Conservation (phyloP, 92 coral and sea anemone genomes). For the Epizoanthus ramosus region DNA sequence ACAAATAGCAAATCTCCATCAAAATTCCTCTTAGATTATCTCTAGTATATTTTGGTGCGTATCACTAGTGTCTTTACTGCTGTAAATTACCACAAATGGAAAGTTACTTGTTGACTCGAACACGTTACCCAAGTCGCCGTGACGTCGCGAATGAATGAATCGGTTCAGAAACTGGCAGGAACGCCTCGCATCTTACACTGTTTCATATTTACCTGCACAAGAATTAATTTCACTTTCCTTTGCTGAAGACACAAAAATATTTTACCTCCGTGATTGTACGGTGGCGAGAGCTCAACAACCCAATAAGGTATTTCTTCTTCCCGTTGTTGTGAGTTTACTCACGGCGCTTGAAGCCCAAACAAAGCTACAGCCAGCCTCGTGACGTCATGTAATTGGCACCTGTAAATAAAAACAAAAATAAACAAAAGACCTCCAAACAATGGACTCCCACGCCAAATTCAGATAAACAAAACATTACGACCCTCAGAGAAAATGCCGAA, state of each 20-base stretch:
- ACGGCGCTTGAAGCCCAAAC: conserved; percentile 78
- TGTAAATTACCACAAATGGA: conserved; percentile 33
- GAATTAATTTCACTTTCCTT: conserved; percentile 45
- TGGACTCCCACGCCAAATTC: conserved; percentile 88
- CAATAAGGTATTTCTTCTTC: conserved; percentile 56
- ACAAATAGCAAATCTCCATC: neutral
- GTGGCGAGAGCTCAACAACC: conserved; percentile 15
- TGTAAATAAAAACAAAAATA: conserved; percentile 99
- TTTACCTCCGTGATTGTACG: conserved; percentile 6
- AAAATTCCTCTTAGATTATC: conserved; percentile 9
- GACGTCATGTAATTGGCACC: conserved; percentile 99
- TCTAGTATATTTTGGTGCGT: neutral
- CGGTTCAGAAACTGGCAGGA: conserved; percentile 16
- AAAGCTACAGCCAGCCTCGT: conserved; percentile 90
- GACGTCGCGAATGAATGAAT: conserved; percentile 42
- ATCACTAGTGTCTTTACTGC: conserved; percentile 11
- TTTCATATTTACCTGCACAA: conserved; percentile 1
- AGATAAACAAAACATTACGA: conserved; percentile 78
- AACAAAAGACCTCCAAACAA: conserved; percentile 85
- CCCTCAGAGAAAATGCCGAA: conserved; percentile 51
- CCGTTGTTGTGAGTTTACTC: conserved; percentile 84
- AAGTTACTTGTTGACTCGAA: conserved; percentile 27
- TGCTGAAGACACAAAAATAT: conserved; percentile 17
- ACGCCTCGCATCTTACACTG: neutral
- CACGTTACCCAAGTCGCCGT: conserved; percentile 44